Base-by-base conservation (phyloP, 2,888 invertebrate species). In the Agrilus mali region DNA sequence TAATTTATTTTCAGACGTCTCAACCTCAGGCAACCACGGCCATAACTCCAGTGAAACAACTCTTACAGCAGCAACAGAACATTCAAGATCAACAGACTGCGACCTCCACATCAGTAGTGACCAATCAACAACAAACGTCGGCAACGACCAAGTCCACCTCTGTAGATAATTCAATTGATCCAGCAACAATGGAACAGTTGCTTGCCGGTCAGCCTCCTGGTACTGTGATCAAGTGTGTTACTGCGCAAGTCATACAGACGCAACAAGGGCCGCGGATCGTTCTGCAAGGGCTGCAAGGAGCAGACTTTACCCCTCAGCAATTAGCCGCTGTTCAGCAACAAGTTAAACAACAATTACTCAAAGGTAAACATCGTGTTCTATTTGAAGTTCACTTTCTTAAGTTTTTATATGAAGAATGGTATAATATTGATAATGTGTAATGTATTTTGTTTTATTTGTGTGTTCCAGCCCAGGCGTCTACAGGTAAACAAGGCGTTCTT, bases 231-330 rank as follows among this genome's bases (percentile, higher is more conserved):
- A 88, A 87, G 63, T 86, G 87, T 54, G 87, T 88, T 7, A 88
- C 87, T 0, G 88, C 87, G 1, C 86, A 88, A 68, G 85, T 88
- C 7, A 82, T 88, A 62, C 86, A 86, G 64, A 87, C 88, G 0
- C 79, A 78, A 44, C 83, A 84, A 55, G 88, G 89, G 0, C 88
- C 89, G 4, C 77, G 87, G 54, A 89, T 90, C 53, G 86, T 90
- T 10, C 66, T 90, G 42, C 88, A 89, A 63, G 89, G 89, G 8
- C 68, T 89, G 20, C 84, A 86, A 51, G 86, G 87, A 0, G 82
- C 86, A 47, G 83, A 86, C 51, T 80, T 90, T 51, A 83, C 87
- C 0, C 82, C 80, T 2, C 84, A 86, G 50, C 89, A 90, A 63
- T 64, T 89, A 53, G 78, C 82, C 4, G 74, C 86, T 45, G 86